phyloP scores from a whole-genome alignment of 1,140 invertebrate species.

The Aphelenchoides avenae region DNA sequence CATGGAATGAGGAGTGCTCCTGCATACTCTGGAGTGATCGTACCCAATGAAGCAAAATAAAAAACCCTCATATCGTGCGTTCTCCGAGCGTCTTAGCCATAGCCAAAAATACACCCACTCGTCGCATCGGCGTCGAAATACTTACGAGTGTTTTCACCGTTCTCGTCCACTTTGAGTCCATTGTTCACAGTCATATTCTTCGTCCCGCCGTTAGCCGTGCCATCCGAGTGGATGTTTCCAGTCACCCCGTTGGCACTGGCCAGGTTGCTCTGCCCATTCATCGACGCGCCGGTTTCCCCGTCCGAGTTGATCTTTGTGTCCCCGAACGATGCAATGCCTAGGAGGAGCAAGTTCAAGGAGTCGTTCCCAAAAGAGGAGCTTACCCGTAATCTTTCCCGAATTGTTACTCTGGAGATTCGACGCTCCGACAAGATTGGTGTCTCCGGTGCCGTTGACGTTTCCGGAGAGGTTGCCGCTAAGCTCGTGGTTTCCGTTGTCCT shows the following conservation, averaged over 20 bases:
- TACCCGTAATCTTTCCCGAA: slow-evolving; percentile 22
- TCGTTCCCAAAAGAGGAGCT: slow-evolving; percentile 1
- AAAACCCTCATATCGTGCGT: no score
- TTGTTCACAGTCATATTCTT: slow-evolving; percentile 36
- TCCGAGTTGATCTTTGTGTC: slow-evolving; percentile 23
- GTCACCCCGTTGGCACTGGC: slow-evolving; percentile 1
- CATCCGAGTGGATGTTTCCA: slow-evolving; percentile 10
- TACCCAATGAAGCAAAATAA: no score
- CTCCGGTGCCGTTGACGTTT: slow-evolving; percentile 27
- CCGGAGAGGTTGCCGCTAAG: slow-evolving; percentile 32
- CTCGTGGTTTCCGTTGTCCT: slow-evolving; percentile 14
- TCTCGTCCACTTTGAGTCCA: slow-evolving; percentile 23
- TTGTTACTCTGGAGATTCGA: slow-evolving; percentile 19
- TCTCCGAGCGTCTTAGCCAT: no score
- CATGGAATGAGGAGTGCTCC: no score
- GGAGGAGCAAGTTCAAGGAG: neutral
- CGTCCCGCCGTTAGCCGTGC: slow-evolving; percentile 17
- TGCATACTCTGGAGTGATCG: no score
- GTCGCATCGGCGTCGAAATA: no score
- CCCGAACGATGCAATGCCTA: slow-evolving; percentile 29
- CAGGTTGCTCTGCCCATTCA: slow-evolving; percentile 22
- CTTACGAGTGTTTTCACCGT: slow-evolving; percentile 25
- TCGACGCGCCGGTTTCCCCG: slow-evolving; percentile 2
- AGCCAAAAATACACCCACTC: no score
- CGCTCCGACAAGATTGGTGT: slow-evolving; percentile 26